Evolutionary conservation across 2,113 vertebrate species (phyloP), one percentile per base, ranked within the genome.

Genomic region (Trochalopteron elliotii): DNA sequence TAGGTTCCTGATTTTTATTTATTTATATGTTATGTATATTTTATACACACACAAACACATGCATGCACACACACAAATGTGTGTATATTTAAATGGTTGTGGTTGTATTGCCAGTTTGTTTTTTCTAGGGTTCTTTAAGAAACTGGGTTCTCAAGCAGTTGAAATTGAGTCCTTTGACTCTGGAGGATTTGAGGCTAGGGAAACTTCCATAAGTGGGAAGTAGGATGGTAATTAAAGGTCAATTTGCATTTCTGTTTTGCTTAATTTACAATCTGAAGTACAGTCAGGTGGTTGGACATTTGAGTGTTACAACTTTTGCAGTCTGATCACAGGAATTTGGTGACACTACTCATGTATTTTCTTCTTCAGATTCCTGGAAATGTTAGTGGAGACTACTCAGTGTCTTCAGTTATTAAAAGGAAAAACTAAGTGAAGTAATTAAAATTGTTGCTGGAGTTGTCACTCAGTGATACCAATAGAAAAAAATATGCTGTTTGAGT

Each of bases 251-350:
- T 90, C 83, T 3, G 0, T 87, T 94, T 89, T 3, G 2, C 67
- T 83, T 95, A 63, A 83, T 94, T 93, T 94, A 45, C 68, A 64
- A 3, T 77, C 75, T 56, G 65, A 86, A 55, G 28, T 81, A 30
- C 27, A 45, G 60, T 55, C 76, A 89, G 52, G 39, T 88, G 61
- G 30, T 47, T 93, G 52, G 13, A 25, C 17, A 40, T 88, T 90
- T 95, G 79, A 90, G 67, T 90, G 42, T 83, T 85, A 69, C 14
- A 74, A 45, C 74, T 82, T 31, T 75, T 91, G 35, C 15, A 42
- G 47, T 81, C 19, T 83, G 81, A 83, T 91, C 33, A 28, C 27
- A 68, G 71, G 40, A 90, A 42, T 24, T 21, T 42, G 20, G 42
- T 83, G 61, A 90, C 35, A 55, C 37, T 83, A 17, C 28, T 60